A percentile compares a stretch with the other conserved stretches of the same genome.
Conservation (phyloP, 2,113 vertebrate species). For the Parotia lawesii region DNA sequence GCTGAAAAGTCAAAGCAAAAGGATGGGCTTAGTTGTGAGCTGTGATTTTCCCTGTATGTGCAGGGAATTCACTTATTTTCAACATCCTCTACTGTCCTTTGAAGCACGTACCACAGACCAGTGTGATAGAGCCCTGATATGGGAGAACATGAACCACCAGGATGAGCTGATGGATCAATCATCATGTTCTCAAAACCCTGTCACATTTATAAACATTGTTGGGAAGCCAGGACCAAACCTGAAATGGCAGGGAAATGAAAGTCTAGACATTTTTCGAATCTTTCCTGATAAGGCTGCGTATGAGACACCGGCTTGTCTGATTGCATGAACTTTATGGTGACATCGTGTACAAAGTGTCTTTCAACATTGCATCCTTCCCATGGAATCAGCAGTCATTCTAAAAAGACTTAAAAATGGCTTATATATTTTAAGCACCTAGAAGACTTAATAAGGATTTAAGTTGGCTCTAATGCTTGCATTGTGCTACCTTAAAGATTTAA, state of each 20-base stretch:
- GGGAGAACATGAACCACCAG: background rate
- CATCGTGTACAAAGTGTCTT: background rate
- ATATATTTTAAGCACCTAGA: conserved; percentile 39
- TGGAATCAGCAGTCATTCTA: conserved; percentile 15
- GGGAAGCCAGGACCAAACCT: background rate
- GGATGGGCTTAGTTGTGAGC: background rate
- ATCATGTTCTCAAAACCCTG: background rate
- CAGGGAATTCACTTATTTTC: background rate
- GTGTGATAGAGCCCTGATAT: background rate
- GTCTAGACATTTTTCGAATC: background rate
- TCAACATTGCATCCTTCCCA: background rate
- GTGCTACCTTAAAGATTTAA: conserved; percentile 56
- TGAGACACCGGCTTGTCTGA: background rate
- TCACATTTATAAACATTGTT: background rate
- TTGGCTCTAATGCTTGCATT: conserved; percentile 44
- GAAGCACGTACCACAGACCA: background rate
- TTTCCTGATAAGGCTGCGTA: background rate
- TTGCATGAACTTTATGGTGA: background rate
- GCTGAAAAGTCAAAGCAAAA: background rate
- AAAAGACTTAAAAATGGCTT: conserved; percentile 48
- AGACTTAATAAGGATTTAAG: conserved; percentile 51
- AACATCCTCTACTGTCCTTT: background rate
- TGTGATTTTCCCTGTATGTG: background rate
- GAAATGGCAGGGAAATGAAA: background rate
- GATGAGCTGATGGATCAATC: background rate